Base-by-base conservation (phyloP, 2,888 invertebrate genomes). In the Nysson spinosus region DNA sequence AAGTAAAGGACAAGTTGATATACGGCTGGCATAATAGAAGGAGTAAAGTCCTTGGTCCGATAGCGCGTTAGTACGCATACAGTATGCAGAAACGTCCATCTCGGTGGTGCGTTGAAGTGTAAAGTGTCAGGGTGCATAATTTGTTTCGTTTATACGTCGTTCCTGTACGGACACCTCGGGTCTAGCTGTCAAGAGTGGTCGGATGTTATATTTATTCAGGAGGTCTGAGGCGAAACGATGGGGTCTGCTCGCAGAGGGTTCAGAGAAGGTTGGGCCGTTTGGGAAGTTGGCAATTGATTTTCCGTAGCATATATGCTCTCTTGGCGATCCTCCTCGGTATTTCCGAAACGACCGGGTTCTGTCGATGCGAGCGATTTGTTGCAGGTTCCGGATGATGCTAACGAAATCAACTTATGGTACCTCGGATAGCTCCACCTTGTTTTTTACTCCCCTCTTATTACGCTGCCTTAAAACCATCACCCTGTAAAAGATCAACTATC, bases 131-230 rank as follows among this genome's bases (percentile, higher is more conserved):
- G 73, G 65, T 77, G 72, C 71, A 77, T 81, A 78, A 81, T 78
- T 81, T 79, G 79, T 78, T 75, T 78, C 69, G 75, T 75, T 77
- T 76, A 66, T 76, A 66, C 74, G 66, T 69, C 69, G 67, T 61
- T 26, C 57, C 37, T 34, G 60, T 44, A 60, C 66, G 56, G 66
- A 70, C 66, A 60, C 14, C 46, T 37, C 40, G 26, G 52, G 40
- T 49, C 28, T 37, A 62, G 49, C 52, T 50, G 58, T 60, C 60
- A 61, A 52, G 68, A 58, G 56, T 52, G 67, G 57, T 66, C 65
- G 69, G 55, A 58, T 63, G 69, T 67, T 73, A 76, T 79, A 78
- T 78, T 75, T 80, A 79, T 81, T 78, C 74, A 63, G 49, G 40
- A 24, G 58, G 42, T 61, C 54, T 26, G 47, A 47, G 58, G 43